Evolutionary conservation across 1,140 invertebrate species (phyloP).

Genomic region (Caenorhabditis latens): DNA sequence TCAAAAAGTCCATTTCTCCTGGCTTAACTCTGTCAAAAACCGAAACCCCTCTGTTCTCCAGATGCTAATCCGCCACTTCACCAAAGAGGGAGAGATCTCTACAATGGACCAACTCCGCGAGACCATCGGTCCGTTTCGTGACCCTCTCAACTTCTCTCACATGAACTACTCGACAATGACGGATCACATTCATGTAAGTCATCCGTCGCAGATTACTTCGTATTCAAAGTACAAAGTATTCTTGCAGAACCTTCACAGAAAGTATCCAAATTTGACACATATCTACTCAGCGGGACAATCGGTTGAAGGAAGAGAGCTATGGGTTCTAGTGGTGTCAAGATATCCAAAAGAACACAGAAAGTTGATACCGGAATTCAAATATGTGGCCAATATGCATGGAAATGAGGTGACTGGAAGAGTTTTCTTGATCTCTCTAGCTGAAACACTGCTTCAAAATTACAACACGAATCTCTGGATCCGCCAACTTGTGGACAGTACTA

Average conservation of each 20-base stretch:
- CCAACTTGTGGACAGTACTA: slow-evolving; percentile 84
- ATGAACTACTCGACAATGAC: slow-evolving; percentile 61
- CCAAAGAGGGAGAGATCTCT: slow-evolving; percentile 51
- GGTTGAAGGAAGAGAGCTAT: slow-evolving; percentile 61
- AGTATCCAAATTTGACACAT: slow-evolving; percentile 66
- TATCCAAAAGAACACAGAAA: slow-evolving; percentile 87
- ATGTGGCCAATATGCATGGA: slow-evolving; percentile 95
- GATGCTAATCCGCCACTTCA: slow-evolving; percentile 53
- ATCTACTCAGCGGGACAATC: slow-evolving; percentile 66
- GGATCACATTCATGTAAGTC: slow-evolving; percentile 46
- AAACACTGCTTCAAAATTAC: slow-evolving; percentile 90
- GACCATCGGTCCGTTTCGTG: slow-evolving; percentile 47
- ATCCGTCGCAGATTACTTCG: neutral
- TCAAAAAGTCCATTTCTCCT: too few species aligned
- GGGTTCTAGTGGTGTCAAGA: slow-evolving; percentile 87
- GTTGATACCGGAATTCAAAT: slow-evolving; percentile 92
- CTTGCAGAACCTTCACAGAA: slow-evolving; percentile 61
- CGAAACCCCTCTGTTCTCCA: neutral
- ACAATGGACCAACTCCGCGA: slow-evolving; percentile 45
- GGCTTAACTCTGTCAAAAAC: neutral
- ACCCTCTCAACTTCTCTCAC: slow-evolving; percentile 36
- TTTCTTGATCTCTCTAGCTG: slow-evolving; percentile 85
- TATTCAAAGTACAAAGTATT: neutral
- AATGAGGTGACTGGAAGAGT: slow-evolving; percentile 94
- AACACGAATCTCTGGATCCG: slow-evolving; percentile 83